A percentile compares a stretch with the other conserved stretches of the same genome.
Conservation (phyloP, 2,888 invertebrate genomes). For the Eilema sororculum region DNA sequence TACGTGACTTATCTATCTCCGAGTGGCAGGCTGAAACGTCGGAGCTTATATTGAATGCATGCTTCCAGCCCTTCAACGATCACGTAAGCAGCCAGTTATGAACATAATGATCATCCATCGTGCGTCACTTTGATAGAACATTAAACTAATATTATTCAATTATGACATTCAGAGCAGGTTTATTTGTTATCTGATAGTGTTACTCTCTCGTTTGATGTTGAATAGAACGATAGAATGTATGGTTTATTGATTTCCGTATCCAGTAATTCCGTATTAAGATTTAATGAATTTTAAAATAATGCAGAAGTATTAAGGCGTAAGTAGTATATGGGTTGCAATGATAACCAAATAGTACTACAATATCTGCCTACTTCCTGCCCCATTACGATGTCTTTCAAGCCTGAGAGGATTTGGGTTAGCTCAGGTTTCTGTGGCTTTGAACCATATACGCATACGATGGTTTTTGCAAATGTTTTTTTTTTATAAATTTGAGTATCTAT, state of each 20-base stretch:
- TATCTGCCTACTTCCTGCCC: neutral
- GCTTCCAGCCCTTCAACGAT: slow-evolving; percentile 60
- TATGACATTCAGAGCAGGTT: neutral
- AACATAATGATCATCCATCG: slow-evolving; percentile 44
- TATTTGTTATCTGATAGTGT: neutral
- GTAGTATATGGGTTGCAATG: neutral
- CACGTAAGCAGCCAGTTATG: slow-evolving; percentile 44
- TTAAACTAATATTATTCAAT: slow-evolving; percentile 7
- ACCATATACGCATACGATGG: no score
- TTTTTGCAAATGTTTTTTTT: no score
- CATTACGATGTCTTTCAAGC: no score
- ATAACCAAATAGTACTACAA: neutral
- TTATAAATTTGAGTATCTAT: no score
- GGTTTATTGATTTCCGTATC: no score
- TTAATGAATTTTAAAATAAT: neutral
- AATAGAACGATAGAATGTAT: neutral
- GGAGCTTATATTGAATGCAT: slow-evolving; percentile 59
- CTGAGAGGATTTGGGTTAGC: no score
- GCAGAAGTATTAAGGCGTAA: neutral
- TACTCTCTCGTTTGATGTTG: neutral
- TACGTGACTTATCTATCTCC: slow-evolving; percentile 81
- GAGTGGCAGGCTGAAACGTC: slow-evolving; percentile 63
- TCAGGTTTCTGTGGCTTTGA: no score
- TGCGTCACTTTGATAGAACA: slow-evolving; percentile 29
- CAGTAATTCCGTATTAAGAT: no score